Conservation (phyloP, 2,797 vertebrate species). For the Hoplostethus atlanticus region DNA sequence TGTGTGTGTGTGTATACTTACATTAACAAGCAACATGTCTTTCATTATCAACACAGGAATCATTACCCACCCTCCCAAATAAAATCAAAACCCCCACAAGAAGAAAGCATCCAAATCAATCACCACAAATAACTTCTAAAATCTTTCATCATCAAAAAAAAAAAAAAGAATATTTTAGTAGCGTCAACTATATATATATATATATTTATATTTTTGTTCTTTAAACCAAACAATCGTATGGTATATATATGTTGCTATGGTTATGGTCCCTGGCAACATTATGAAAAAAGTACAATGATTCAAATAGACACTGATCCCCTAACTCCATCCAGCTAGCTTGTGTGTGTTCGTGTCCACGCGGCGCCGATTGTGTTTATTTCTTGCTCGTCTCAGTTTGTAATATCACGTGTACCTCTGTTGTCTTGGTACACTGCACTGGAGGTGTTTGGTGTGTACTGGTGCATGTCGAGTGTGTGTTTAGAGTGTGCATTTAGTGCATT, state of each 20-base stretch:
- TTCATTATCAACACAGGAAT: slow-evolving; percentile 84
- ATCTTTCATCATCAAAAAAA: slow-evolving; percentile 41
- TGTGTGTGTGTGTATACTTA: slow-evolving; percentile 57
- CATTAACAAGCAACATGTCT: slow-evolving; percentile 87
- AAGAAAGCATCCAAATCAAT: slow-evolving; percentile 73
- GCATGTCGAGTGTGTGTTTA: neutral
- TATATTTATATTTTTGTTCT: slow-evolving; percentile 83
- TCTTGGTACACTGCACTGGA: slow-evolving; percentile 18
- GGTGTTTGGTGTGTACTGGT: slow-evolving; percentile 6
- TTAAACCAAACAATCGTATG: slow-evolving; percentile 68
- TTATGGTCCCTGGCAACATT: slow-evolving; percentile 74
- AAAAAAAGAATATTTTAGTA: slow-evolving; percentile 66
- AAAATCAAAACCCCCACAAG: slow-evolving; percentile 53
- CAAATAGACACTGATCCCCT: slow-evolving; percentile 75
- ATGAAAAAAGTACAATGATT: slow-evolving; percentile 74
- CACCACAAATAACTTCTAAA: slow-evolving; percentile 64
- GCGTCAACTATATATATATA: slow-evolving; percentile 83
- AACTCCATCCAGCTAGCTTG: slow-evolving; percentile 66
- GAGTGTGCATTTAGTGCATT: slow-evolving; percentile 17
- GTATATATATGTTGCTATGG: slow-evolving; percentile 67
- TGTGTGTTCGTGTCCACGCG: slow-evolving; percentile 18
- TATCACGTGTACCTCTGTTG: neutral
- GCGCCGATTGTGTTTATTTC: slow-evolving; percentile 6
- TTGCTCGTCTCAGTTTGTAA: slow-evolving; percentile 3
- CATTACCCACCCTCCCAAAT: slow-evolving; percentile 28